Evolutionary conservation across 1,140 invertebrate species (phyloP), one percentile per base, ranked within the genome.

Genomic region (Drosophila albomicans): DNA sequence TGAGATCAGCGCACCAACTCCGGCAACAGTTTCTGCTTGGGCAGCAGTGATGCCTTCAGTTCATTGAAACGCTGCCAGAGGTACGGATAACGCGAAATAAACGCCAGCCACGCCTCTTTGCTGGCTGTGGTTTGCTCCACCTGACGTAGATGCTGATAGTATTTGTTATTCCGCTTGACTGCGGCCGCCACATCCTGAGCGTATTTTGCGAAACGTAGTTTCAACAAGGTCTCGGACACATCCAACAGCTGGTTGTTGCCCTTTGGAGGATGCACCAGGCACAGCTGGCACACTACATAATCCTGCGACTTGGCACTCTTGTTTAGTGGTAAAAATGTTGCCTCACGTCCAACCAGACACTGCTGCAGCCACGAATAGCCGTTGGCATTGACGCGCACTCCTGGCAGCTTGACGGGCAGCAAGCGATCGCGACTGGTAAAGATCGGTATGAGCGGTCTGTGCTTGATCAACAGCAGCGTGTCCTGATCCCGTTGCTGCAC

Each of bases 341-440:
- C 91, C 20, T 91, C 81, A 4, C 87, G 90, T 43, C 91, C 91
- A 13, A 91, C 28, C 1, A 92, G 61, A 48, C 90, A 91, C 62
- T 88, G 84, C 48, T 92, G 90, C 32, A 92, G 72, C 91, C 91
- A 92, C 2, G 91, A 80, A 28, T 86, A 79, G 5, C 91, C 91
- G 63, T 92, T 92, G 25, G 88, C 76, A 72, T 91, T 82, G 10
- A 92, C 91, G 0, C 74, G 49, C 3, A 92, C 84, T 0, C 91
- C 91, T 0, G 91, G 86, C 68, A 92, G 49, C 56, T 92, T 92
- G 15, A 92, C 81, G 0, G 91, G 79, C 54, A 92, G 65, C 51
- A 92, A 51, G 4, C 75, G 70, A 3, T 80, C 69, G 25, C 70
- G 74, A 35, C 90, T 91, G 32, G 86, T 91, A 8, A 92, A 92